Conservation (phyloP, 2,888 invertebrate species). For the Polydrusus tereticollis region DNA sequence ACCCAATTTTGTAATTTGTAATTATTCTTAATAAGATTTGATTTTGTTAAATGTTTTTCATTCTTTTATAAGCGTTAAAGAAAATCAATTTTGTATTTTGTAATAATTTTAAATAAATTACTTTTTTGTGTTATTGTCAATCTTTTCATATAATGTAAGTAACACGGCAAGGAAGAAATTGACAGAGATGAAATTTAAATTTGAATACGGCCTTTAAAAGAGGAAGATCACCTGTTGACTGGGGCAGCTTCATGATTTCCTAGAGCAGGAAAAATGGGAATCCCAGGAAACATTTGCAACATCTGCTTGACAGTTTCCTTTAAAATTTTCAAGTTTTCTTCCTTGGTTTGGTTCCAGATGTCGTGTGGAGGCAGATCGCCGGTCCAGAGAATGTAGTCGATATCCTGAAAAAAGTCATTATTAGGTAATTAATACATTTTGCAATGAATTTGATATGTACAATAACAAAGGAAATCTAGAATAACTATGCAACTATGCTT, state of each 20-base stretch:
- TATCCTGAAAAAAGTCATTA: conserved; percentile 77
- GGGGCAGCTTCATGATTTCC: conserved; percentile 98
- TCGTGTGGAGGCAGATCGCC: conserved; percentile 97
- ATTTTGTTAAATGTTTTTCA: no score
- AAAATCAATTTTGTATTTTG: no score
- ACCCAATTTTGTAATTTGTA: no score
- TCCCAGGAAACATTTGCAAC: conserved; percentile 89
- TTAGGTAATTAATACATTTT: background rate
- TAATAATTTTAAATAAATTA: no score
- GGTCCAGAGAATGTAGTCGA: conserved; percentile 95
- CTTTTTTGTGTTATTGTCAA: background rate
- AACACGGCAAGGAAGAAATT: background rate
- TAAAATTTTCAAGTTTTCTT: conserved; percentile 87
- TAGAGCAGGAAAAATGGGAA: conserved; percentile 93
- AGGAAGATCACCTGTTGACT: conserved; percentile 82
- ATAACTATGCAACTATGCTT: no score
- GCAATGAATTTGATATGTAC: background rate
- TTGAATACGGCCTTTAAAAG: background rate
- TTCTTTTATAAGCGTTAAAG: no score
- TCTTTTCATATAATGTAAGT: background rate
- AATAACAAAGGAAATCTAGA: no score
- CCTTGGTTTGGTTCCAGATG: conserved; percentile 93
- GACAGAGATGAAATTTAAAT: background rate
- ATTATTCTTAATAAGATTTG: no score
- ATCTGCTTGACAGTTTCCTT: conserved; percentile 89